phyloP scores from a whole-genome alignment of 2,888 invertebrate species.

The Tenthredo livida region DNA sequence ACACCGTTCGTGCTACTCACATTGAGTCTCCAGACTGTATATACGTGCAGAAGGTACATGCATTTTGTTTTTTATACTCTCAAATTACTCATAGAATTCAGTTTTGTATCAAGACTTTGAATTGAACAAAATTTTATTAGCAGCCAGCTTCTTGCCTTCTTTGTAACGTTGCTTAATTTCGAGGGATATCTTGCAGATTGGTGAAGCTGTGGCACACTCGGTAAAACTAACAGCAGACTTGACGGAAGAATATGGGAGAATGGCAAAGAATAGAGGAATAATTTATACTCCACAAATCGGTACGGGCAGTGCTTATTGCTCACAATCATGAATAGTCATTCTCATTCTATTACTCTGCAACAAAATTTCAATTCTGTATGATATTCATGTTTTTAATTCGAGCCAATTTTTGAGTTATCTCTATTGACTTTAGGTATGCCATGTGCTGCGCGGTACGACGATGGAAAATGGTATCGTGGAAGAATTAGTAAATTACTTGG shows the following conservation, averaged over 20 bases:
- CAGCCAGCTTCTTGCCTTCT: background rate
- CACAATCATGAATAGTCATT: background rate
- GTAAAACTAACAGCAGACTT: constrained; percentile 79
- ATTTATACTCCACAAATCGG: constrained; percentile 80
- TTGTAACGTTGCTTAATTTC: background rate
- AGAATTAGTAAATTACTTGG: constrained; percentile 79
- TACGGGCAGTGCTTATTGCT: constrained; percentile 65
- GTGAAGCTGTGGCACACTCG: constrained; percentile 74
- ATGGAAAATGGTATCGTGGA: constrained; percentile 79
- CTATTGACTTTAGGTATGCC: constrained; percentile 78
- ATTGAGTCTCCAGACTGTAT: constrained; percentile 84
- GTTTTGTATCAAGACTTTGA: background rate
- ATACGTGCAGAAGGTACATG: constrained; percentile 83
- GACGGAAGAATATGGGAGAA: constrained; percentile 76
- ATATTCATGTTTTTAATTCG: background rate
- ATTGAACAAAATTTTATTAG: constrained; percentile 4
- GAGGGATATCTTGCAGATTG: constrained; percentile 63
- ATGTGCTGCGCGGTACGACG: constrained; percentile 78
- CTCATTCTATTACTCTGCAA: background rate
- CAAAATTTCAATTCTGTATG: background rate
- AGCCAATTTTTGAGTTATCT: constrained; percentile 64
- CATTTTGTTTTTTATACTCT: constrained; percentile 7
- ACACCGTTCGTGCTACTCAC: constrained; percentile 81
- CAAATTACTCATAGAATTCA: background rate
- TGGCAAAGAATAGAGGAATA: constrained; percentile 69